A percentile compares a stretch with the other conserved stretches of the same genome.
Conservation (phyloP, 2,888 invertebrate genomes). For the Caradrina kadenii region DNA sequence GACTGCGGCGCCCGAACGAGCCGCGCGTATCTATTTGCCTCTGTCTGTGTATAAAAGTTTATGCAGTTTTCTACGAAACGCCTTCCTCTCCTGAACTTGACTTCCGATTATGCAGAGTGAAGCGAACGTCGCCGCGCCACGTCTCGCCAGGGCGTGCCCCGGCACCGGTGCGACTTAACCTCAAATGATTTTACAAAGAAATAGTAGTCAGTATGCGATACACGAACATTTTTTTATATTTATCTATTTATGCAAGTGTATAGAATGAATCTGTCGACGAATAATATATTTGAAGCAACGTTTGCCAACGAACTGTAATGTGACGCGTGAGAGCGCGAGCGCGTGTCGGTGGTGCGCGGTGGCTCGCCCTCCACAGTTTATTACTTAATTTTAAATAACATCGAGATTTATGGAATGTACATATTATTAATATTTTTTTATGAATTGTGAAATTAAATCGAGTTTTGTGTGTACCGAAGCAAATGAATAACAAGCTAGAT, state of each 20-base stretch:
- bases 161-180: background rate
- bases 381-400: constrained; percentile 30
- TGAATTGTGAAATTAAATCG: constrained; percentile 41
- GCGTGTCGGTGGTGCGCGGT: background rate
- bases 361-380: background rate
- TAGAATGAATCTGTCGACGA: background rate
- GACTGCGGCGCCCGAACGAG: too few species aligned
- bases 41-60: background rate
- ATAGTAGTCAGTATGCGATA: background rate
- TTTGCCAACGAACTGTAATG: background rate
- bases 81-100: background rate
- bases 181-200: background rate
- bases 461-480: constrained; percentile 19
- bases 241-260: background rate
- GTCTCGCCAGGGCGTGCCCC: background rate
- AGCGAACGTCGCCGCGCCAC: background rate
- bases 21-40: too few species aligned
- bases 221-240: constrained; percentile 9
- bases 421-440: constrained; percentile 52
- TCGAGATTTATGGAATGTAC: constrained; percentile 45
- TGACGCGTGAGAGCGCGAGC: too few species aligned
- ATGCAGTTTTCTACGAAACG: background rate
- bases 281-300: background rate
- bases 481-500: constrained; percentile 20
- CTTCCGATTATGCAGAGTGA: background rate